Percentiles rank a stretch among this genome's conserved stretches.
phyloP scores from a whole-genome alignment of 2,888 invertebrate genomes.

The Alitta virens region DNA sequence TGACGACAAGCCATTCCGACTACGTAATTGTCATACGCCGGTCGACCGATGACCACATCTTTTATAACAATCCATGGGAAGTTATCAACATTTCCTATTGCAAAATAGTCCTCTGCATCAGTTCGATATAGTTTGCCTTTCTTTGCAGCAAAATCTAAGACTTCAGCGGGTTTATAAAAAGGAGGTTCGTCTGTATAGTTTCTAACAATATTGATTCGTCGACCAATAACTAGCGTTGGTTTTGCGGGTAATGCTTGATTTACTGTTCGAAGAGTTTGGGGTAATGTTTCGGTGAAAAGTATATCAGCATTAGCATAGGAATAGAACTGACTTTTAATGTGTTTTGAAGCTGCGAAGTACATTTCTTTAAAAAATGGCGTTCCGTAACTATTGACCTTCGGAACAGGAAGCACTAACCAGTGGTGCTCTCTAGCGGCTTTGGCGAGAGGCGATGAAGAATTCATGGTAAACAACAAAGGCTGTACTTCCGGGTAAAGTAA shows the following conservation, averaged over 20 bases:
- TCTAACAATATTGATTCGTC: not conserved
- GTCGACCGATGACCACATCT: not conserved
- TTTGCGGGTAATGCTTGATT: not conserved
- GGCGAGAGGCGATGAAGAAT: not conserved
- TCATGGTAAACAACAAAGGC: not conserved
- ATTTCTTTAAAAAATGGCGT: conserved; percentile 2
- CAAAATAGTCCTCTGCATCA: not conserved
- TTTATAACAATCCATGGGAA: not conserved
- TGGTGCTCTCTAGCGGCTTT: not conserved
- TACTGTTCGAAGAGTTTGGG: not conserved
- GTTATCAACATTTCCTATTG: not conserved
- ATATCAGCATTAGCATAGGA: not conserved
- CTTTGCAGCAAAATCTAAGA: not conserved
- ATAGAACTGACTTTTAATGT: not conserved
- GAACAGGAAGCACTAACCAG: not conserved
- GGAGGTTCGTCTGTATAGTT: not conserved
- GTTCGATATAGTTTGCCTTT: not conserved
- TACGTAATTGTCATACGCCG: not conserved
- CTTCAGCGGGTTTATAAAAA: not conserved
- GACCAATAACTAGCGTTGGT: not conserved
- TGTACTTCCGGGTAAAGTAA: not conserved
- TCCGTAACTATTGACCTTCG: not conserved
- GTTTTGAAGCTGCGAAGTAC: not conserved
- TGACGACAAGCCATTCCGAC: not conserved
- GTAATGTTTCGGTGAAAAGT: not conserved